Evolutionary conservation across 2,888 invertebrate species (phyloP).

Genomic region (Sminthurides aquaticus): DNA sequence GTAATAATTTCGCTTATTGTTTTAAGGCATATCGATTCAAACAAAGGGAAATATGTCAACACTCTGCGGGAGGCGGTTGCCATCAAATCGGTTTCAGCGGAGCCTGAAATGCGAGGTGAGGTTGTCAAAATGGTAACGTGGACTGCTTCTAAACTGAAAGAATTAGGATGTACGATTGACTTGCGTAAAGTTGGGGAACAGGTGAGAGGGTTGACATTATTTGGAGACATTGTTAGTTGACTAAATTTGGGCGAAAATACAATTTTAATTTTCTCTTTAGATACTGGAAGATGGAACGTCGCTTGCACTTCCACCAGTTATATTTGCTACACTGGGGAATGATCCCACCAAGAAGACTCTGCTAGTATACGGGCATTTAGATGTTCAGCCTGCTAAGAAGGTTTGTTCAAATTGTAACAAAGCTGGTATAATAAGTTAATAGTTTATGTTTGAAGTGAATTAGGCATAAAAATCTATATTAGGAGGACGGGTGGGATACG

Average conservation of each 20-base stretch:
- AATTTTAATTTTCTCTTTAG: conserved; percentile 35
- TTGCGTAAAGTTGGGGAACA: conserved; percentile 71
- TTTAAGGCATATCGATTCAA: conserved; percentile 72
- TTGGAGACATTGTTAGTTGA: too few relatives aligned
- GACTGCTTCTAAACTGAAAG: conserved; percentile 61
- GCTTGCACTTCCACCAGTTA: conserved; percentile 74
- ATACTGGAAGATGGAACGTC: conserved; percentile 61
- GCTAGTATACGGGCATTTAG: conserved; percentile 91
- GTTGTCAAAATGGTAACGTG: conserved; percentile 79
- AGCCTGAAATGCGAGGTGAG: conserved; percentile 71
- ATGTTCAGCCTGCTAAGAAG: conserved; percentile 90
- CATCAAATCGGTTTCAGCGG: conserved; percentile 91
- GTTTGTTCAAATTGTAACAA: conserved; percentile 41
- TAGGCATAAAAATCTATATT: too few relatives aligned
- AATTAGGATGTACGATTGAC: conserved; percentile 63
- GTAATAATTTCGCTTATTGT: too few relatives aligned
- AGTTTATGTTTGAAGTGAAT: conserved; percentile 38
- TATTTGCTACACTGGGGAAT: conserved; percentile 70
- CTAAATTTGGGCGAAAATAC: too few relatives aligned
- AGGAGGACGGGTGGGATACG: conserved; percentile 80
- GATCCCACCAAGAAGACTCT: conserved; percentile 85
- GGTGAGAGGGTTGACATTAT: too few relatives aligned
- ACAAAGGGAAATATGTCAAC: conserved; percentile 67
- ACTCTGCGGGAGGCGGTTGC: conserved; percentile 77
- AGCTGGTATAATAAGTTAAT: neutral